Conservation (phyloP, 2,888 invertebrate genomes). For the Cenopis cana region DNA sequence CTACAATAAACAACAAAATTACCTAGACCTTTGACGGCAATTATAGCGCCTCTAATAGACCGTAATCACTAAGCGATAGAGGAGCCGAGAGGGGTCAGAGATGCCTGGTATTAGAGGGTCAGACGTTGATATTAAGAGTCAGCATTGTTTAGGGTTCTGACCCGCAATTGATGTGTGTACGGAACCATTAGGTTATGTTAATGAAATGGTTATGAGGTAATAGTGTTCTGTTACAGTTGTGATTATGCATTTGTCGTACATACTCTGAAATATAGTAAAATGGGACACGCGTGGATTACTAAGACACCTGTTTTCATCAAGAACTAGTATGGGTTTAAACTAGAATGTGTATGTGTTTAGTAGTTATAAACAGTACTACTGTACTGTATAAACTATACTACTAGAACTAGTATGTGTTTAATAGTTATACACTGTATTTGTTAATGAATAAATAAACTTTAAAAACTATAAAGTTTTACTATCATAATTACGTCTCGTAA, state of each 20-base stretch:
- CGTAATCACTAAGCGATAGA: conserved; percentile 37
- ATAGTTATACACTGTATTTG: no score
- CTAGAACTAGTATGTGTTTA: no score
- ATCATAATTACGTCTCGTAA: no score
- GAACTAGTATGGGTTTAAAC: no score
- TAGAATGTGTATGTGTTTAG: no score
- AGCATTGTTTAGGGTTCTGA: conserved; percentile 53
- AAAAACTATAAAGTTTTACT: no score
- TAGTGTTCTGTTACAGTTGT: conserved; percentile 13
- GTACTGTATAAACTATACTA: no score
- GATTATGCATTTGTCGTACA: not conserved
- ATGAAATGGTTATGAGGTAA: conserved; percentile 50
- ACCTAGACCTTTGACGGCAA: conserved; percentile 43
- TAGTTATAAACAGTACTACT: no score
- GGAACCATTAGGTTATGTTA: conserved; percentile 53
- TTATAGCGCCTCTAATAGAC: conserved; percentile 39
- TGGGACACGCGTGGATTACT: no score
- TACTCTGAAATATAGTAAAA: no score
- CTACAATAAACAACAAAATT: conserved; percentile 40
- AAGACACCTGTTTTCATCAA: no score
- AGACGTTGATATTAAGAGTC: conserved; percentile 42
- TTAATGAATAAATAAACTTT: no score
- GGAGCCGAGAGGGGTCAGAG: conserved; percentile 45
- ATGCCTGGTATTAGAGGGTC: conserved; percentile 45
- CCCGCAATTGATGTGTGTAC: conserved; percentile 45